Percentiles rank a stretch among this genome's conserved stretches.
phyloP scores from a whole-genome alignment of 2,113 vertebrate genomes.

The Ammospiza nelsoni region DNA sequence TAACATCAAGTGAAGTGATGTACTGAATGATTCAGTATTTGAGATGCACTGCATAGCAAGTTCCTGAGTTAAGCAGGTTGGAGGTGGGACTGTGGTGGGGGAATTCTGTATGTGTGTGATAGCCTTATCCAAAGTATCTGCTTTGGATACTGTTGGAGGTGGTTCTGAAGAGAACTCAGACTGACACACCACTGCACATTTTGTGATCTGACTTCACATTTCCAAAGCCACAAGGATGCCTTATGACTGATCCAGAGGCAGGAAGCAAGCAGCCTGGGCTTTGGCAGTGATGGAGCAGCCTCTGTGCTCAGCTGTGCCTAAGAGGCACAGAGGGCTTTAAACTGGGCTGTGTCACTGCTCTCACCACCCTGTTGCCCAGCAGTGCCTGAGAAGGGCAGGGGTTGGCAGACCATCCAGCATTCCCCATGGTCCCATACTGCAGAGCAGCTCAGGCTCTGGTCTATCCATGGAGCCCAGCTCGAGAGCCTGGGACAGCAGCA shows the following conservation, averaged over 20 bases:
- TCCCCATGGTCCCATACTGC: rapidly evolving
- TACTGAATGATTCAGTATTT: background rate
- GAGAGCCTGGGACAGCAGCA: background rate
- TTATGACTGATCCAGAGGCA: background rate
- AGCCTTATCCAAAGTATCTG: background rate
- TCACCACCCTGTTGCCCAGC: background rate
- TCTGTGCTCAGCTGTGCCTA: background rate
- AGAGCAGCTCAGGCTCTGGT: background rate
- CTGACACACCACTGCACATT: background rate
- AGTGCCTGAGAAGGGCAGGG: background rate
- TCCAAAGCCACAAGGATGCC: background rate
- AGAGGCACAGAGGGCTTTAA: background rate
- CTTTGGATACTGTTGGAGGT: background rate
- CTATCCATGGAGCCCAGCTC: background rate
- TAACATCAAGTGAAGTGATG: background rate
- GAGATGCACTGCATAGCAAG: background rate
- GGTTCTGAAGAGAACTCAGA: background rate
- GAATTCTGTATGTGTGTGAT: background rate
- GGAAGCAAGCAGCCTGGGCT: background rate
- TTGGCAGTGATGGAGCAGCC: background rate
- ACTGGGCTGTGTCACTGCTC: background rate
- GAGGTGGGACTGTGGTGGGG: background rate
- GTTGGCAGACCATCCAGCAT: background rate
- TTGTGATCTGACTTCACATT: background rate
- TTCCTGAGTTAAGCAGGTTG: background rate